These are phyloP conservation scores for Bilobella aurantiaca DNA, from an alignment of 1,140 invertebrate genomes.

Conservation along the genomic window DNA sequence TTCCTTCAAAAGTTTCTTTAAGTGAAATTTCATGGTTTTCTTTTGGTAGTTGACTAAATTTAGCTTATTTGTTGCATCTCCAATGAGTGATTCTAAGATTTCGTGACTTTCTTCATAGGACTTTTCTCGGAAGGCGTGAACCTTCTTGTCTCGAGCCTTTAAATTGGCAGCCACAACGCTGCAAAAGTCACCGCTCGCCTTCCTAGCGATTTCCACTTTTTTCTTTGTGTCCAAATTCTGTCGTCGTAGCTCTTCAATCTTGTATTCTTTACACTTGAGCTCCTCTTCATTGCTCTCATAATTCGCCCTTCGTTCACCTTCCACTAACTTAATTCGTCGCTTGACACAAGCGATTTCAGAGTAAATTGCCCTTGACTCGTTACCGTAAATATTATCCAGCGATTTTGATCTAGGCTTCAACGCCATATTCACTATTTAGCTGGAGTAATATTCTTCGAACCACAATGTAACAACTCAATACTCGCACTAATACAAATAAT, in stretches of 20 bases:
- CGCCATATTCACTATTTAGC: too few species aligned
- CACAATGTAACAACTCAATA: too few species aligned
- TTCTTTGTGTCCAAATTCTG: conserved; percentile 18
- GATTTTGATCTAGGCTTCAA: conserved; percentile 11
- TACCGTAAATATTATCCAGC: conserved; percentile 27
- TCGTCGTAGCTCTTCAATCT: conserved; percentile 19
- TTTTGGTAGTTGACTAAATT: conserved; percentile 15
- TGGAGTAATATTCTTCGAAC: too few species aligned
- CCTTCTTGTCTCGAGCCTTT: conserved; percentile 24
- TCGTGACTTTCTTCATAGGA: conserved; percentile 22
- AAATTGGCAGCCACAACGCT: conserved; percentile 7
- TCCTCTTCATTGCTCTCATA: conserved; percentile 29
- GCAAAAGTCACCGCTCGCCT: conserved; percentile 15
- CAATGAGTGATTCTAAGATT: conserved; percentile 28
- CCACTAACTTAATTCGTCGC: conserved; percentile 29
- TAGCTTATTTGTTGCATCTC: conserved; percentile 27
- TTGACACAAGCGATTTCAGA: conserved; percentile 30
- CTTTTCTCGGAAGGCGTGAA: conserved; percentile 24
- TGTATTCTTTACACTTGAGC: conserved; percentile 28
- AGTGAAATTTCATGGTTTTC: neutral
- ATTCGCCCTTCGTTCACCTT: conserved; percentile 33
- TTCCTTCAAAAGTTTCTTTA: neutral
- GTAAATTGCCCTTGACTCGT: conserved; percentile 23
- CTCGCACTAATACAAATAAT: too few species aligned
- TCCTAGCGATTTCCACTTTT: conserved; percentile 2